Conservation (phyloP, 2,797 vertebrate genomes). For the Falco naumanni region DNA sequence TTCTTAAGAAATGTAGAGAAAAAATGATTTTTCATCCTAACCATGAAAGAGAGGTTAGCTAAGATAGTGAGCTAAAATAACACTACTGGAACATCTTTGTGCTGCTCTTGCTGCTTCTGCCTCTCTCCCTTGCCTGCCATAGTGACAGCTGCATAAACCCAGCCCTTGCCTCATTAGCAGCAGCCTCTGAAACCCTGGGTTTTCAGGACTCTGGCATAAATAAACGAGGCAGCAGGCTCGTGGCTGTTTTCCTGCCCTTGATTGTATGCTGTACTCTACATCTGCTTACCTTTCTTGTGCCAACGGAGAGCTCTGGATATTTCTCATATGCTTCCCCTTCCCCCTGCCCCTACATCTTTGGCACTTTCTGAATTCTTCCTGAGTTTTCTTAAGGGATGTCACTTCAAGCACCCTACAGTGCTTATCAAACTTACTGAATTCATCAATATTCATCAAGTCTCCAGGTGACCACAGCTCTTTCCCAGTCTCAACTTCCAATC, state of each 20-base stretch:
- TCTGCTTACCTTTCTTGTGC: slow-evolving; percentile 23
- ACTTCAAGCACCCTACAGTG: not conserved
- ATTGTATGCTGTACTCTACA: slow-evolving; percentile 7
- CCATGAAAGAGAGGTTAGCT: not conserved
- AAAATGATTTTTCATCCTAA: not conserved
- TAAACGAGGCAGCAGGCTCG: slow-evolving; percentile 21
- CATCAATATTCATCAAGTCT: not conserved
- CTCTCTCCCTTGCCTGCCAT: not conserved
- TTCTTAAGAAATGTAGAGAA: not conserved
- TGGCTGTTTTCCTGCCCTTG: slow-evolving; percentile 40
- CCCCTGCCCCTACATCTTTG: not conserved
- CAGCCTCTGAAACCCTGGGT: not conserved
- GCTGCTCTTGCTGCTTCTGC: not conserved
- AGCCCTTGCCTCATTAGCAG: slow-evolving; percentile 40
- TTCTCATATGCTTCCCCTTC: not conserved
- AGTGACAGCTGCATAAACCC: slow-evolving; percentile 23
- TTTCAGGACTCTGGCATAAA: slow-evolving; percentile 48
- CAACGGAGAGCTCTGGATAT: not conserved
- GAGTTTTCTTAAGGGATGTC: not conserved
- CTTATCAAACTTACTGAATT: not conserved
- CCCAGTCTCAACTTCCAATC: not conserved
- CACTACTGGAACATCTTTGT: not conserved
- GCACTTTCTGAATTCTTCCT: not conserved
- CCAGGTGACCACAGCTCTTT: not conserved
- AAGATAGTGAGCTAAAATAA: not conserved